Conservation (phyloP, 2,797 vertebrate species). For the Botia kubotai region DNA sequence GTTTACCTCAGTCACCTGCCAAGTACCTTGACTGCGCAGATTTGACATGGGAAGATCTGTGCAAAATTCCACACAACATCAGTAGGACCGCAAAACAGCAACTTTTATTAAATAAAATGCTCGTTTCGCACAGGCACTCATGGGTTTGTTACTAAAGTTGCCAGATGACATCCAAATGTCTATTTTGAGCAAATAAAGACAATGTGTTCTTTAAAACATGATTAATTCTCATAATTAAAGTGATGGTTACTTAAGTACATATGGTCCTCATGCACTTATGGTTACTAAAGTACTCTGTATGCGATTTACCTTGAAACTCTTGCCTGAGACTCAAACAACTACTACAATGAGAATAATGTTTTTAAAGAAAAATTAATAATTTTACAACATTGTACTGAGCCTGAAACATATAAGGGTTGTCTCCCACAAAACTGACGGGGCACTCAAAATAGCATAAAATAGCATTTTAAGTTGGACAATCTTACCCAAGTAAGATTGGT, state of each 20-base stretch:
- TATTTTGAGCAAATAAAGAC: neutral
- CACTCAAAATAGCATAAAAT: no score
- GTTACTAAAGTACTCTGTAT: neutral
- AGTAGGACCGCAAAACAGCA: neutral
- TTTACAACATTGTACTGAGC: neutral
- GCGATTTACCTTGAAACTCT: neutral
- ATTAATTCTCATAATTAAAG: neutral
- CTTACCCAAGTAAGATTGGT: neutral
- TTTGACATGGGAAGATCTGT: neutral
- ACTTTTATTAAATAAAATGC: neutral
- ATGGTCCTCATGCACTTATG: no score
- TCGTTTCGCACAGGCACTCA: neutral
- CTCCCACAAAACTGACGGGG: no score
- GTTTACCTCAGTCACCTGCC: conserved; percentile 16
- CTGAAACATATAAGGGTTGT: no score
- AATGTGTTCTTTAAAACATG: neutral
- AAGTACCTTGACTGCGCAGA: neutral
- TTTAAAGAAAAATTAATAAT: neutral
- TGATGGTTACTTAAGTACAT: neutral
- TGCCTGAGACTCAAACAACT: neutral
- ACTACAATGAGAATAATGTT: neutral
- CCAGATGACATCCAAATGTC: neutral
- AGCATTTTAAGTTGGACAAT: neutral
- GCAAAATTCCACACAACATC: neutral
- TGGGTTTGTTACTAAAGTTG: neutral